Conservation (phyloP, 2,888 invertebrate species). For the Cantharis rufa region DNA sequence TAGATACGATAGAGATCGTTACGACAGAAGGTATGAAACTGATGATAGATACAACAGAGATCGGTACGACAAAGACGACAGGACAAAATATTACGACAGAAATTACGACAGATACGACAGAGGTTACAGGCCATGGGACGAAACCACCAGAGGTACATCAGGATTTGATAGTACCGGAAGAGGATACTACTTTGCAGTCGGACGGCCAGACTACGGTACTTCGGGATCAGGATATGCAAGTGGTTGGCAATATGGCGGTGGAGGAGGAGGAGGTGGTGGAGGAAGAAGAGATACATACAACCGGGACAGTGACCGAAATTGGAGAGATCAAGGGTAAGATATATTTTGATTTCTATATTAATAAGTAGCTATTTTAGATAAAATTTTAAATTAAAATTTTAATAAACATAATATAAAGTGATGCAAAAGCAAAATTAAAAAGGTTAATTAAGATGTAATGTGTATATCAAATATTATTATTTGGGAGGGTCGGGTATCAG, state of each 20-base stretch:
- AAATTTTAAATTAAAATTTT: no score
- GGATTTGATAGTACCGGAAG: slow-evolving; percentile 62
- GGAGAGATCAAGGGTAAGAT: slow-evolving; percentile 54
- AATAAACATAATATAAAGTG: neutral
- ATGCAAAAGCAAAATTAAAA: neutral
- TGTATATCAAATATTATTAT: neutral
- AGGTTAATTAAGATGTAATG: neutral
- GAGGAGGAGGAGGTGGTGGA: slow-evolving; percentile 35
- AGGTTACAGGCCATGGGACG: slow-evolving; percentile 61
- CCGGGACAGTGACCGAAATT: slow-evolving; percentile 40
- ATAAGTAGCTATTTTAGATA: no score
- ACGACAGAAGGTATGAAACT: slow-evolving; percentile 38
- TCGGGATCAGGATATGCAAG: slow-evolving; percentile 48
- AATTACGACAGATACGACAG: slow-evolving; percentile 24
- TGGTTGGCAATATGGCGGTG: slow-evolving; percentile 30
- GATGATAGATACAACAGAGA: slow-evolving; percentile 44
- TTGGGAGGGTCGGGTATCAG: slow-evolving; percentile 12
- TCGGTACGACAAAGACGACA: slow-evolving; percentile 21
- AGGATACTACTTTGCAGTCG: slow-evolving; percentile 66
- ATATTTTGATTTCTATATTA: neutral
- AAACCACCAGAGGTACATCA: slow-evolving; percentile 64
- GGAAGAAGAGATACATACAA: slow-evolving; percentile 32
- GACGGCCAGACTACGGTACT: slow-evolving; percentile 55
- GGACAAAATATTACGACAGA: slow-evolving; percentile 28
- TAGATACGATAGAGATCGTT: slow-evolving; percentile 53